Evolutionary conservation across 2,797 vertebrate genomes (phyloP), one percentile per base, ranked within the genome.

Genomic region (Pteropus rufus): DNA sequence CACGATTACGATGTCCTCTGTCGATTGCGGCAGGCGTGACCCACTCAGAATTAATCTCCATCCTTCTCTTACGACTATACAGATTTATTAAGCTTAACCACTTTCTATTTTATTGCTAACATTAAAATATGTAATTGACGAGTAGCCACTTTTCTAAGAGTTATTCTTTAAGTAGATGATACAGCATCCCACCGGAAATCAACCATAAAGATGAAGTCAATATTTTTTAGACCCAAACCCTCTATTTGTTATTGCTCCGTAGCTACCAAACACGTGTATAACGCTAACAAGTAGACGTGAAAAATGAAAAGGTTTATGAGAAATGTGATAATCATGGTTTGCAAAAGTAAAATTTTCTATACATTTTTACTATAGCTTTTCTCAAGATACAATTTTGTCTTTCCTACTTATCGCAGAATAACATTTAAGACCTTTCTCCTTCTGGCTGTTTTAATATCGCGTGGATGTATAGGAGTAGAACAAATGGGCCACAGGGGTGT

Each of bases 51-150:
- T 73, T 83, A 31, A 1, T 85, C 89, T 15, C 62, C 10, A 1
- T 65, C 36, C 49, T 79, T 91, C 52, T 82, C 44, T 91, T 52
- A 39, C 62, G 34, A 26, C 82, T 69, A 4, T 65, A 34, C 64
- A 88, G 62, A 75, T 93, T 95, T 90, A 29, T 15, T 88, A 79
- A 97, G 70, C 75, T 64, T 26, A 36, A 7, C 9, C 44, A 60
- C 82, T 36, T 92, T 86, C 87, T 75, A 44, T 89, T 96, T 89
- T 81, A 65, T 26, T 70, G 65, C 26, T 75, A 29, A 65, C 62
- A 79, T 12, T 87, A 84, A 93, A 94, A 52, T 91, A 95, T 70
- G 65, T 54, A 82, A 85, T 4, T 97, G 34, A 34, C 70, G 14
- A 4, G 56, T 62, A 91, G 21, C 80, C 70, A 21, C 94, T 87